These are phyloP conservation scores for Eulemur mongoz DNA, from an alignment of 2,797 vertebrate genomes.

Conservation along the genomic window DNA sequence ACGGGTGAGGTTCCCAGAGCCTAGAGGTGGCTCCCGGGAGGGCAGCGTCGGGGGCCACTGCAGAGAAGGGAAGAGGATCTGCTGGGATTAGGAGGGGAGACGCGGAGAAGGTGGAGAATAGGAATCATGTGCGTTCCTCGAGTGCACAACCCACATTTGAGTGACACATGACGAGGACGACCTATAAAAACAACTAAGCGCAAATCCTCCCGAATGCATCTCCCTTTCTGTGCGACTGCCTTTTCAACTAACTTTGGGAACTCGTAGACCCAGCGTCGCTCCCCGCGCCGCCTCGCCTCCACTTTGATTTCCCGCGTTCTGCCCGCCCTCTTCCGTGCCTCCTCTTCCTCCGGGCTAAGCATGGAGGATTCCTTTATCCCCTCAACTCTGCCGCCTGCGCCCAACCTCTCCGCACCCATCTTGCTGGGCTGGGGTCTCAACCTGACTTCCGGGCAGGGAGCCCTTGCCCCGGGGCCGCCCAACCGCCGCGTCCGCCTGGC, in stretches of 20 bases:
- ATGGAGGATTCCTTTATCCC: conserved; percentile 67
- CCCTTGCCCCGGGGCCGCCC: background rate
- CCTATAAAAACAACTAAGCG: conserved; percentile 40
- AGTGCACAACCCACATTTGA: conserved; percentile 72
- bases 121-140: conserved; percentile 58
- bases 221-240: background rate
- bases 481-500: conserved; percentile 65
- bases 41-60: background rate
- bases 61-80: background rate
- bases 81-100: background rate
- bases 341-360: background rate
- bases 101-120: conserved; percentile 62
- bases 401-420: conserved; percentile 54
- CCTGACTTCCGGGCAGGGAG: conserved; percentile 40
- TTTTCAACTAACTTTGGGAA: conserved; percentile 72
- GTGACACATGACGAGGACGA: conserved; percentile 65
- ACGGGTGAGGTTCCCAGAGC: background rate
- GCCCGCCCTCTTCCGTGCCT: background rate
- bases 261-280: background rate
- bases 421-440: conserved; percentile 66
- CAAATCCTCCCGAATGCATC: background rate
- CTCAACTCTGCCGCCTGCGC: background rate
- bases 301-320: background rate
- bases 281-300: background rate
- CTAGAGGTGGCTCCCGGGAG: fast-evolving